Evolutionary conservation across 2,797 vertebrate species (phyloP), one percentile per base, ranked within the genome.

Genomic region (Catostomus latipinnis): DNA sequence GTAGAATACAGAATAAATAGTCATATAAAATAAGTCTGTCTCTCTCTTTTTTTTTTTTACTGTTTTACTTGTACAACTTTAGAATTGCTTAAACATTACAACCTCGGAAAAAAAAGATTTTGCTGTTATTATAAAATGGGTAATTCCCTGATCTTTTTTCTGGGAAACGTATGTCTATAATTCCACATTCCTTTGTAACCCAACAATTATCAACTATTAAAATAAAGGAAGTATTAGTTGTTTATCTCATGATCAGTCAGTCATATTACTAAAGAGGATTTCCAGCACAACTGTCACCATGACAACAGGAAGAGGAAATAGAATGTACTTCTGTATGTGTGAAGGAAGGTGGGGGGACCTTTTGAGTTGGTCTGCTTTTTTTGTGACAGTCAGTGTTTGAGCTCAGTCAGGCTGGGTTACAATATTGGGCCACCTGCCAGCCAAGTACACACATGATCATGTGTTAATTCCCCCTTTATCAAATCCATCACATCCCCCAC

Each of bases 381-480:
- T 77, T 72, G 45, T 56, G 65, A 52, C 61, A 67, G 22, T 22
- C 22, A 22, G 13, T 62, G 58, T 76, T 74, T 81, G 56, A 70
- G 61, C 62, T 63, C 14, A 18, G 72, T 22, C 71, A 72, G 76
- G 62, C 73, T 72, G 54, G 11, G 34, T 69, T 84, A 69, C 83
- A 76, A 50, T 60, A 49, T 48, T 70, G 34, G 71, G 67, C 54
- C 16, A 50, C 50, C 56, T 78, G 75, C 75, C 65, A 81, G 10
- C 10, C 61, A 73, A 8, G 6, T 56, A 71, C 72, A 79, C 72
- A 61, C 62, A 68, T 52, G 65, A 84, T 78, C 61, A 43, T 81
- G 65, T 43, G 34, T 82, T 82, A 34, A 82, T 68, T 72, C 74
- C 54, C 68, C 18, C 67, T 75, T 58, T 53, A 22, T 43, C 71